phyloP scores from a whole-genome alignment of 2,888 invertebrate species.

The Cerastis rubricosa region DNA sequence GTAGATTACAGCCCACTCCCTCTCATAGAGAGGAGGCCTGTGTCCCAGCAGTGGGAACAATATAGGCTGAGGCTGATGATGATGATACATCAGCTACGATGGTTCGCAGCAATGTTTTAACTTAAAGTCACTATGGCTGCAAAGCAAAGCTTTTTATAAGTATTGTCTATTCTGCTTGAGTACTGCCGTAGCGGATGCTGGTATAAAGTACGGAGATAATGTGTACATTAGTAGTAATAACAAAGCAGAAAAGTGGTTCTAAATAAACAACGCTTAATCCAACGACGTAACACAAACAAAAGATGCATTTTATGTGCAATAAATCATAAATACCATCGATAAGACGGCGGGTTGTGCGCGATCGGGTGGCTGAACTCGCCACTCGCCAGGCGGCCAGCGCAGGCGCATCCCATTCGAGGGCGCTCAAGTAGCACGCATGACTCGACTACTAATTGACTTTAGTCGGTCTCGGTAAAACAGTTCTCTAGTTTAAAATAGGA shows the following conservation, averaged over 20 bases:
- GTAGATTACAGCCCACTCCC: no score
- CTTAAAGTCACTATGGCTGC: not conserved
- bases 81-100: not conserved
- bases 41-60: no score
- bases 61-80: no score
- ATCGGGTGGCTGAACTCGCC: slow-evolving; percentile 76
- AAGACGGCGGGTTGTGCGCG: slow-evolving; percentile 62
- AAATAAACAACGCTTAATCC: slow-evolving; percentile 49
- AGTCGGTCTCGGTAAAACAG: slow-evolving; percentile 76
- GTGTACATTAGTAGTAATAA: slow-evolving; percentile 44
- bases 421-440: slow-evolving; percentile 81
- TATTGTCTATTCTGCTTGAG: slow-evolving; percentile 1
- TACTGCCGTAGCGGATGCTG: slow-evolving; percentile 2
- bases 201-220: slow-evolving; percentile 13
- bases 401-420: slow-evolving; percentile 80
- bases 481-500: slow-evolving; percentile 76
- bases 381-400: slow-evolving; percentile 62
- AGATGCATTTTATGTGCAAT: slow-evolving; percentile 67
- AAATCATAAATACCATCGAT: slow-evolving; percentile 70
- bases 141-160: slow-evolving; percentile 20
- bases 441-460: slow-evolving; percentile 81
- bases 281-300: slow-evolving; percentile 56
- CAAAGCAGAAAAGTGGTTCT: slow-evolving; percentile 48
- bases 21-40: no score
- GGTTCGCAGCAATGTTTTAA: slow-evolving; percentile 10